Percentiles rank a stretch among this genome's conserved stretches.
Conservation (phyloP, 2,113 vertebrate genomes). For the Gopherus flavomarginatus region DNA sequence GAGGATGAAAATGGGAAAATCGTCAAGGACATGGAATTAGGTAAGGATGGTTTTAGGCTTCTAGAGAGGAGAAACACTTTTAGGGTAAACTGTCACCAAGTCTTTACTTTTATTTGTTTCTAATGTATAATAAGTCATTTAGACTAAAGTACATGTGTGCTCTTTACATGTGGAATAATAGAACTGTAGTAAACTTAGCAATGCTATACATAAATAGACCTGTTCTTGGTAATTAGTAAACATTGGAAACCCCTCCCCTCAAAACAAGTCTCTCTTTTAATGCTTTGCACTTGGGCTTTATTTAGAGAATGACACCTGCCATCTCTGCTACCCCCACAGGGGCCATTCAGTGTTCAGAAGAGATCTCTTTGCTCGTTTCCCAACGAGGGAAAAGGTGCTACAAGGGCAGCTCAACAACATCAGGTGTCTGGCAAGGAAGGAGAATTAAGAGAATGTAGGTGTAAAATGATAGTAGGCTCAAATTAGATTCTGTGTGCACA, state of each 20-base stretch:
- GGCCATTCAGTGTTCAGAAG: neutral
- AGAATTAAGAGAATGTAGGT: neutral
- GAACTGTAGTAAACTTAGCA: neutral
- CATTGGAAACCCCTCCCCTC: neutral
- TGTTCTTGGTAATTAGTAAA: neutral
- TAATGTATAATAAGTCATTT: neutral
- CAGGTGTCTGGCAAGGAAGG: neutral
- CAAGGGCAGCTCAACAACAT: accelerated
- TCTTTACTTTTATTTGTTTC: neutral
- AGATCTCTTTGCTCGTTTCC: neutral
- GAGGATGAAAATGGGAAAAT: neutral
- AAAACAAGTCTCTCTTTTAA: neutral
- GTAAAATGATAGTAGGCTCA: neutral
- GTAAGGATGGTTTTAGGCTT: neutral
- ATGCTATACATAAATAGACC: neutral
- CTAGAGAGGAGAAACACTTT: neutral
- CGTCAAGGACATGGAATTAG: neutral
- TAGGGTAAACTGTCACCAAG: neutral
- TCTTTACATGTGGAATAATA: neutral
- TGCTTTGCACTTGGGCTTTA: neutral
- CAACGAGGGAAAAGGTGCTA: accelerated
- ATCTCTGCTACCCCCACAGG: neutral
- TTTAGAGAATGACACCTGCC: neutral
- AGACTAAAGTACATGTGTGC: neutral
- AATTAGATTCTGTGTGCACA: neutral